Base-by-base conservation (phyloP, 1,140 invertebrate genomes). In the Physella acuta region DNA sequence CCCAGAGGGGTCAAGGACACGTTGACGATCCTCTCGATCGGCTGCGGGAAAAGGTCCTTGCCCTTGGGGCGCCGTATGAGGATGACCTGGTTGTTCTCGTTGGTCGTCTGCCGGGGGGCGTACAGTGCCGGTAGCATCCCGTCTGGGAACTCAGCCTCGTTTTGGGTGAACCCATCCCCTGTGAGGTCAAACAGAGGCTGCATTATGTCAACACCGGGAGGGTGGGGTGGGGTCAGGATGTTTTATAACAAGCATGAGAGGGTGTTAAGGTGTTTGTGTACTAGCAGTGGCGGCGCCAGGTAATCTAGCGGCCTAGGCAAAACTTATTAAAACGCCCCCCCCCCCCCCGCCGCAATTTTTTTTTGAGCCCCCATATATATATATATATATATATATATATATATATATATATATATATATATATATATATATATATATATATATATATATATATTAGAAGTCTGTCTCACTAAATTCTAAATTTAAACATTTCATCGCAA, bases 21-120 rank as follows among this genome's bases (percentile, higher is more conserved):
- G 14, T 3, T 39, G 8, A 39, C 59, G 1, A 34, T 24, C 59
- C 33, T 37, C 20, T 11, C 36, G 11, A 2, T n/a, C 3, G 59
- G 59, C 28, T 61, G 16, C 8, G 59, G 59, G 24, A 37, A 33
- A 0, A 61, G 59, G 36, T 61, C 59, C 0, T 26, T 39, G 1
- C 34, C 36, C 30, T 61, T 61, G n/a, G 59, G 59, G 3, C 26
- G 2, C 0, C 59, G 59, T 44, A 61, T 61, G 24, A 61, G 28
- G 36, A 61, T 61, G n/a, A 61, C 26, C 14, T 61, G 36, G 17
- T 24, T 61, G 14, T 61, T 36, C 36, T 61, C 59, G 39, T 61
- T 61, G 36, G 59, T 61, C 26, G 24, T 24, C 39, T 61, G 59
- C 16, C 59, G 34, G 16, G 20, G 2, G 37, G 59, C 34, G 24